Base-by-base conservation (phyloP, 2,797 vertebrate species). In the Bovichtus variegatus region DNA sequence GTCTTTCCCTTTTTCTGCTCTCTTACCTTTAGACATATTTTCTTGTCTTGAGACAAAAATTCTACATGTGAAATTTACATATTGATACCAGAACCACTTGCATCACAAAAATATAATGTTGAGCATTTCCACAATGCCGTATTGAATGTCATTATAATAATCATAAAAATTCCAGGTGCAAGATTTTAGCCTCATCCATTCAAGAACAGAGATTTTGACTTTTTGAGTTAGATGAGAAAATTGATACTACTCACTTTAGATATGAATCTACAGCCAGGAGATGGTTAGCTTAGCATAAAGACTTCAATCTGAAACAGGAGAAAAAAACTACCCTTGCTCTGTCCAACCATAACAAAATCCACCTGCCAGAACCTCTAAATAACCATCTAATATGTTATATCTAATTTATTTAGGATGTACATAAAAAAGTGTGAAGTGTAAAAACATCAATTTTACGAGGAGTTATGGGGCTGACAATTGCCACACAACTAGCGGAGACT, bases 221-320 rank as follows among this genome's bases (percentile, higher is more conserved):
- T 38, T 65, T 72, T 54, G 5, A 12, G 21, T 43, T 50, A 34
- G 12, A 46, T 71, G 29, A 61, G 31, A 34, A 19, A 7, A 40
- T 40, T 18, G 43, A 43, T 50, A 27, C n/a, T 25, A 18, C 4
- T 64, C 7, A 13, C 2, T 1, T 38, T 46, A 9, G 53, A 46
- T 54, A 8, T 70, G 38, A 40, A 21, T 5, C 16, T 34, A 34
- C 31, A 34, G 34, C 31, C 31, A 34, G 7, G 31, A 34, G 31
- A 34, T 34, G 31, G 31, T 34, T 6, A 34, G 31, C 31, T 34
- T 34, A 27, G 25, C 25, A 27, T 27, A 34, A 34, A 34, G 31
- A 31, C 31, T 55, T n/a, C n/a, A n/a, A n/a, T n/a, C n/a, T n/a
- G 9, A 61, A 66, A 78, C 16, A 4, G 23, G 18, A 71, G 36